These are phyloP conservation scores for Peromyscus leucopus DNA, from an alignment of 2,113 vertebrate species.

Conservation along the genomic window DNA sequence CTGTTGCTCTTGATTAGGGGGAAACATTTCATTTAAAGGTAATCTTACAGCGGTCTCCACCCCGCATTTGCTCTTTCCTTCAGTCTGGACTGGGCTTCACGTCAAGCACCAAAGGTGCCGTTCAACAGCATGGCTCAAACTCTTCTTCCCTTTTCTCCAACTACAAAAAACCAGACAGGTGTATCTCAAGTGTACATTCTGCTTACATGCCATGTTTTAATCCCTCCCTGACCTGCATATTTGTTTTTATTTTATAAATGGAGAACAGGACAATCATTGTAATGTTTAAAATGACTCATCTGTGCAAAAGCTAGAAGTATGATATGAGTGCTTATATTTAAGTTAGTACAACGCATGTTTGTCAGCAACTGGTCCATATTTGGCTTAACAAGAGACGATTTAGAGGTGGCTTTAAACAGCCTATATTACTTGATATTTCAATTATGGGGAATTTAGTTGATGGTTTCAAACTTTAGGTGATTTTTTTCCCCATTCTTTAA, in stretches of 20 bases:
- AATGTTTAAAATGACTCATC: slow-evolving; percentile 18
- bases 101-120: background rate
- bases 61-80: background rate
- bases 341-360: background rate
- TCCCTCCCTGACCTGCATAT: background rate
- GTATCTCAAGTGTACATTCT: background rate
- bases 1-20: background rate
- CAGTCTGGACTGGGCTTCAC: background rate
- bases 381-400: background rate
- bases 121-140: background rate
- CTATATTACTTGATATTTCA: background rate
- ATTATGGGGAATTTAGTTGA: background rate
- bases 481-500: background rate
- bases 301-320: background rate
- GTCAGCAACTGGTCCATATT: background rate
- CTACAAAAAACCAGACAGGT: background rate
- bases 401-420: background rate
- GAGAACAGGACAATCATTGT: background rate
- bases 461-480: background rate
- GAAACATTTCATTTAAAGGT: background rate
- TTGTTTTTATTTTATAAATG: background rate
- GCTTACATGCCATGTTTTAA: background rate
- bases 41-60: background rate
- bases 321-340: background rate
- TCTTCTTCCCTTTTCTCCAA: background rate